Evolutionary conservation across 1,140 invertebrate genomes (phyloP).

Genomic region (Diorhabda sublineata): DNA sequence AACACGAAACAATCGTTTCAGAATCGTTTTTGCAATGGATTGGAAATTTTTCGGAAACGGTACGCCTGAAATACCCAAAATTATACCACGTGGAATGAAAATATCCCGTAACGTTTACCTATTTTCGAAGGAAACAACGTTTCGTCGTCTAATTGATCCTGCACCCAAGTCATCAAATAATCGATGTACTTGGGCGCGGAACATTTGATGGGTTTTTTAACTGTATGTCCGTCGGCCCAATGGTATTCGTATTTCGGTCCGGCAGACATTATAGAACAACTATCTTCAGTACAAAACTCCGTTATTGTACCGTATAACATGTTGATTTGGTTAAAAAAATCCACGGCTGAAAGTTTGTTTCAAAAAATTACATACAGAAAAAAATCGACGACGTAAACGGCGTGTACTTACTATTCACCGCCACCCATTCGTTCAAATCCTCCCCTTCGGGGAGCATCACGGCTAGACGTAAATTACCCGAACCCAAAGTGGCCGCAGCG

Average conservation of each 20-base stretch:
- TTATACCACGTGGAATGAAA: background rate
- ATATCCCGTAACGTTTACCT: constrained; percentile 55
- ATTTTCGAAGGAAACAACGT: constrained; percentile 99
- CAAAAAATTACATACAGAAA: too few relatives aligned
- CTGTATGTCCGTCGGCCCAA: constrained; percentile 97
- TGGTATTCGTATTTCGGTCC: constrained; percentile 99
- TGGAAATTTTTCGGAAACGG: constrained; percentile 98
- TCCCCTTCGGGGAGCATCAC: constrained; percentile 98
- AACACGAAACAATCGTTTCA: constrained; percentile 96
- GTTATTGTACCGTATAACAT: constrained; percentile 99
- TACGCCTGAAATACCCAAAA: constrained; percentile 62
- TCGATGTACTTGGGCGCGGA: constrained; percentile 99
- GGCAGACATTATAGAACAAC: constrained; percentile 95
- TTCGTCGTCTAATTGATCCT: constrained; percentile 98
- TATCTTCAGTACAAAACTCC: constrained; percentile 98
- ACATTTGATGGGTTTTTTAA: constrained; percentile 99
- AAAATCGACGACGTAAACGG: too few relatives aligned
- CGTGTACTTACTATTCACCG: constrained; percentile 87
- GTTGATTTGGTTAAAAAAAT: constrained; percentile 99
- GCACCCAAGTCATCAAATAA: constrained; percentile 99
- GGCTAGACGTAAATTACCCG: constrained; percentile 91
- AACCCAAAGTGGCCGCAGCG: constrained; percentile 95
- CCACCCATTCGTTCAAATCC: constrained; percentile 99
- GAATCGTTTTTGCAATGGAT: constrained; percentile 94
- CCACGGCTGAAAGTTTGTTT: constrained; percentile 73